Base-by-base conservation (phyloP, 2,888 invertebrate genomes). In the Drosophila subquinaria region DNA sequence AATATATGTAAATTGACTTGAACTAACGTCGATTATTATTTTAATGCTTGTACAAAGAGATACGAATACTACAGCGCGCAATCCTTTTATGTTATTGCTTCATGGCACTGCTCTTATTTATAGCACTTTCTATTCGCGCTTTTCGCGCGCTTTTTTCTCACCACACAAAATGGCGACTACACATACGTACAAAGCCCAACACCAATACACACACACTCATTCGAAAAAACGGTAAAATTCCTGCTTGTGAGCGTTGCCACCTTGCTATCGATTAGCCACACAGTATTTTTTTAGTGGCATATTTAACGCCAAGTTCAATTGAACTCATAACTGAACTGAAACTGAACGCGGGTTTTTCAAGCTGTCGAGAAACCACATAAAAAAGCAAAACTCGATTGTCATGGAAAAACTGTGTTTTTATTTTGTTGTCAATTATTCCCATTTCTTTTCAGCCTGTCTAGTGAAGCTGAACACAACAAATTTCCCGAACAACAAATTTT, bases 181-280 rank as follows among this genome's bases (percentile, higher is more conserved):
- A 35, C 35, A 9, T 15, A 33, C 5, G 33, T 11, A 33, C 4
- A 33, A 33, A 27, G n/a, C 30, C 1, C 9, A n/a, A n/a, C 20
- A 51, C 33, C 17, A 27, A 68, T 17, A 55, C 23, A 45, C 4
- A 15, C n/a, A 40, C 9, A 33, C 10, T 0, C 11, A 51, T 52
- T 5, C 35, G 11, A 5, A 52, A 71, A 52, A 75, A 75, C 74
- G 76, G 74, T 76, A 48, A 57, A 42, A 35, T 2, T 56, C 42
- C 42, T 33, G 20, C 20, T 4, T 4, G 4, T 1, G 1, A 13
- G 69, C n/a, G 64, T 13, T 69, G 76, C 77, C 76, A 69, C 27
- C 15, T 27, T 3, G 6, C 5, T 5, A 27, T 23, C 23, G 23
- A 23, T 27, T 27, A 27, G 27, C 5, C 27, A 27, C 6, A 27